These are phyloP conservation scores for Chironomus striatipennis DNA, from an alignment of 1,140 invertebrate genomes.

Conservation along the genomic window DNA sequence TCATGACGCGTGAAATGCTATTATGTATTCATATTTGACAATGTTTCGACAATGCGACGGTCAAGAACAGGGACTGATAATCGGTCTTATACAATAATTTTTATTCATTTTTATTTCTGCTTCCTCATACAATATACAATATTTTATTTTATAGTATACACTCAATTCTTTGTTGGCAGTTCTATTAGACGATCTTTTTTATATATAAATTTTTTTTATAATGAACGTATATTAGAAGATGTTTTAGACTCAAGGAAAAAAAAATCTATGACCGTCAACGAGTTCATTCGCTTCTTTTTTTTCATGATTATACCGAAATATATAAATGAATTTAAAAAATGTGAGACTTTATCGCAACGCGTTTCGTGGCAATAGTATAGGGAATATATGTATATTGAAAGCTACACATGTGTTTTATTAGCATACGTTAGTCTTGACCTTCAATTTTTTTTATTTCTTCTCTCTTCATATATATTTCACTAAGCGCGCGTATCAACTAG, in stretches of 20 bases:
- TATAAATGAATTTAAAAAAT: neutral
- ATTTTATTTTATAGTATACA: too few relatives aligned
- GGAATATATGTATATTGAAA: neutral
- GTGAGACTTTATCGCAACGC: neutral
- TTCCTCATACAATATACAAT: too few relatives aligned
- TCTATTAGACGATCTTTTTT: neutral
- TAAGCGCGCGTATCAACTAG: neutral
- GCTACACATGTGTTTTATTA: conserved; percentile 2
- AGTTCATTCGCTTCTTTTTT: neutral
- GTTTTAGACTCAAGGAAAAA: neutral
- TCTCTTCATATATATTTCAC: neutral
- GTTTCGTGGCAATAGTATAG: neutral
- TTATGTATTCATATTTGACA: conserved; percentile 9
- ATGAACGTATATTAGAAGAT: neutral
- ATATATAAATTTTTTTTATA: neutral
- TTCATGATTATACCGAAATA: neutral
- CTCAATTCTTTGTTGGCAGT: neutral
- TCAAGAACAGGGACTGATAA: neutral
- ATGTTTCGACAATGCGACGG: neutral
- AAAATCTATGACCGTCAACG: conserved; percentile 1
- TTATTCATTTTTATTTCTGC: too few relatives aligned
- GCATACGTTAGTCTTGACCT: conserved; percentile 11
- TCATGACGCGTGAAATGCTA: neutral
- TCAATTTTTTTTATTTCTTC: conserved; percentile 3
- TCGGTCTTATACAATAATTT: neutral